Evolutionary conservation across 1,140 invertebrate species (phyloP).

Genomic region (Heliconius melpomene): DNA sequence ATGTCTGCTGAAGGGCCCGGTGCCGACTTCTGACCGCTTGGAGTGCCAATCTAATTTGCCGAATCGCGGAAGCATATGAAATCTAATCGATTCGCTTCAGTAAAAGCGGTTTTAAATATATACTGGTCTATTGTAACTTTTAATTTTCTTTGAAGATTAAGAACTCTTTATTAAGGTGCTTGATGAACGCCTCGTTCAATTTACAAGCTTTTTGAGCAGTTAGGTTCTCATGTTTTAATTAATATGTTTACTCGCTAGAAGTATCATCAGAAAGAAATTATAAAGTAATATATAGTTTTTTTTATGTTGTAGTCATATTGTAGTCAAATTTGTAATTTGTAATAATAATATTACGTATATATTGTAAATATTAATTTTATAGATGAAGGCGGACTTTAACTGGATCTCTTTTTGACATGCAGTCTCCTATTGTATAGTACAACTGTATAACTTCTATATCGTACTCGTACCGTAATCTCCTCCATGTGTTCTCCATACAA

Average conservation of each 20-base stretch:
- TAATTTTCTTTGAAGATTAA: slow-evolving; percentile 7
- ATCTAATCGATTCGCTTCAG: slow-evolving; percentile 67
- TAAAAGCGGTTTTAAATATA: slow-evolving; percentile 32
- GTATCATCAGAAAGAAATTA: background rate
- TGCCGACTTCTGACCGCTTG: slow-evolving; percentile 77
- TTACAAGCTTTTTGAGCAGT: background rate
- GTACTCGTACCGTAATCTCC: too few species aligned
- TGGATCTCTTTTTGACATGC: too few species aligned
- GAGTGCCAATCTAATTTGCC: slow-evolving; percentile 76
- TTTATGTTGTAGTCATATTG: too few species aligned
- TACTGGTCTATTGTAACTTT: slow-evolving; percentile 13
- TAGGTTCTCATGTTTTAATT: background rate
- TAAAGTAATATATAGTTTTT: background rate
- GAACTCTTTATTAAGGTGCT: slow-evolving; percentile 8
- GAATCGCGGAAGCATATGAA: slow-evolving; percentile 75
- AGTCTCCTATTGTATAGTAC: too few species aligned
- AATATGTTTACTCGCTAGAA: background rate
- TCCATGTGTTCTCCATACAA: too few species aligned
- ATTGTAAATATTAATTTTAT: too few species aligned
- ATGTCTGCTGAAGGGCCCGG: slow-evolving; percentile 66
- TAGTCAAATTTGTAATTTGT: too few species aligned
- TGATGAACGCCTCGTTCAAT: background rate
- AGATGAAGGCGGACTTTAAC: too few species aligned
- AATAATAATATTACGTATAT: too few species aligned
- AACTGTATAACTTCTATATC: too few species aligned